Percentiles rank a stretch among this genome's conserved stretches.
These are phyloP conservation scores for Scelioninae gen. 1 DNA, from an alignment of 2,888 invertebrate genomes.

Conservation along the genomic window DNA sequence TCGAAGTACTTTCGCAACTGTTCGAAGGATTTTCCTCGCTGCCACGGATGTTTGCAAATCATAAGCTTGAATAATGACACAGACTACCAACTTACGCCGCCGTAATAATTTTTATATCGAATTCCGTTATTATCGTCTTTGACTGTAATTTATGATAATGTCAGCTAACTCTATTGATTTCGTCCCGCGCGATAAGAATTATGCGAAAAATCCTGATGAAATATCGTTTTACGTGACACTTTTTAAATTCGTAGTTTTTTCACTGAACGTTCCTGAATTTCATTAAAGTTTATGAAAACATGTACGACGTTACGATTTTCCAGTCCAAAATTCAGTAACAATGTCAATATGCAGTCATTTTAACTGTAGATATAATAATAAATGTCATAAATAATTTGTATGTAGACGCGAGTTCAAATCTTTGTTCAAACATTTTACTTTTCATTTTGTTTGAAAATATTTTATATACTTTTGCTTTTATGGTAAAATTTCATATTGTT, in stretches of 20 bases:
- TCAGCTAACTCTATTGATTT: slow-evolving; percentile 52
- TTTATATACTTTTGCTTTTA: too few species aligned
- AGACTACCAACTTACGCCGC: slow-evolving; percentile 32
- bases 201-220: slow-evolving; percentile 33
- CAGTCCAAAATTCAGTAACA: too few species aligned
- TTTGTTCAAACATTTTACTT: too few species aligned
- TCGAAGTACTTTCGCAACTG: slow-evolving; percentile 65
- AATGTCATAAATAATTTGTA: too few species aligned
- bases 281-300: too few species aligned
- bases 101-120: slow-evolving; percentile 52
- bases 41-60: slow-evolving; percentile 59
- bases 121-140: slow-evolving; percentile 50
- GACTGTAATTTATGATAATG: slow-evolving; percentile 53
- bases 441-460: too few species aligned
- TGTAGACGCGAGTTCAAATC: too few species aligned
- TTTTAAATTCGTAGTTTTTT: slow-evolving; percentile 3
- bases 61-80: slow-evolving; percentile 59
- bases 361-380: too few species aligned
- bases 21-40: slow-evolving; percentile 50
- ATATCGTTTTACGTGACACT: slow-evolving; percentile 18
- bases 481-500: too few species aligned
- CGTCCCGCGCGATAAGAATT: slow-evolving; percentile 26
- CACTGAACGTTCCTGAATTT: too few species aligned
- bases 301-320: too few species aligned
- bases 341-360: too few species aligned